Evolutionary conservation across 1,140 invertebrate species (phyloP), one percentile per base, ranked within the genome.

Genomic region (Sarcophaga bullata): DNA sequence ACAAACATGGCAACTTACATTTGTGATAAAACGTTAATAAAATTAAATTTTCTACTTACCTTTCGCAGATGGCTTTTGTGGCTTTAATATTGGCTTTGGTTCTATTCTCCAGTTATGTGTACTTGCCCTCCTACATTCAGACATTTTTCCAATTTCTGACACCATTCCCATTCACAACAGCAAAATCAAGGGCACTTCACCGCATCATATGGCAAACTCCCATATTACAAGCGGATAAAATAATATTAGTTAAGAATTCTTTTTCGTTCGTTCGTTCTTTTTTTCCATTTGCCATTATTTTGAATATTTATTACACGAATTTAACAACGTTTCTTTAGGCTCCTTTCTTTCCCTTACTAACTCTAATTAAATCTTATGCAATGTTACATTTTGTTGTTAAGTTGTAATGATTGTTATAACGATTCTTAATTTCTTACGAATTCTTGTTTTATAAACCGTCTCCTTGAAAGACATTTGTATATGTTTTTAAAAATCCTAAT

Each of bases 51-150:
- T 9, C 19, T 58, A 72, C 13, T n/a, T 49, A 13, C 13, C 9
- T 75, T 82, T 84, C n/a, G 0, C 83, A 89, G 88, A 89, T 82
- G 85, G 88, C 50, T 86, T n/a, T 89, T 76, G 85, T 89, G 4
- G 68, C 89, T 9, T 37, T 89, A 6, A 86, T 87, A 81, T 37
- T 89, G 47, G 47, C 82, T 2, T 85, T 89, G 17, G 58, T 89
- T 6, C 73, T 88, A 6, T 89, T 89, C 83, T 89, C 88, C 6
- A 89, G 88, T 80, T 88, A 72, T n/a, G 85, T 89, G 48, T 89
- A 89, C 48, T 82, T 89, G 75, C 88, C 88, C 0, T 85, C 81
- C 62, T 89, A 89, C 47, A 84, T 88, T 84, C 85, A 88, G 47
- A 87, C 84, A 25, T 84, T 84, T 58, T 37, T 84, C 11, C 82